These are phyloP conservation scores for Zelostemma sp. DNA, from an alignment of 1,140 invertebrate genomes.

Conservation along the genomic window DNA sequence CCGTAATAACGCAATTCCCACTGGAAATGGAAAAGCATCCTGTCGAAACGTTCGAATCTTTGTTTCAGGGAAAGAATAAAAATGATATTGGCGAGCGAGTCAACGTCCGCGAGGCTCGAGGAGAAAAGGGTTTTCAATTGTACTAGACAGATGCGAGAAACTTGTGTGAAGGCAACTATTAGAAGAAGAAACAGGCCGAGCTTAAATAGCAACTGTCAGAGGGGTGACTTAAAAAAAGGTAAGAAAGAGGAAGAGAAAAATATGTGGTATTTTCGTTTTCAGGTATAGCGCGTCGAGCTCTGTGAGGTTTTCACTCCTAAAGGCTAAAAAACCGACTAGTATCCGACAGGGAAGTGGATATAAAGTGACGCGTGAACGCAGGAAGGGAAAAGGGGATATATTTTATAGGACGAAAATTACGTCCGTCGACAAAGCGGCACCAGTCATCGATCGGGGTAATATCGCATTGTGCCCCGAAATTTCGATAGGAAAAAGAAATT, in stretches of 20 bases:
- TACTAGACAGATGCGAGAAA: conserved; percentile 37
- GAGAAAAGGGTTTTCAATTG: conserved; percentile 58
- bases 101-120: background rate
- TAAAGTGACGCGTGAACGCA: no score
- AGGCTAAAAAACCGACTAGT: conserved; percentile 29
- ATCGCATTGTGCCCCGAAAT: conserved; percentile 39
- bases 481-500: conserved; percentile 26
- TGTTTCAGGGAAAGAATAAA: no score
- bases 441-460: conserved; percentile 39
- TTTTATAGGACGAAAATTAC: conserved; percentile 44
- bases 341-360: background rate
- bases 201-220: conserved; percentile 57
- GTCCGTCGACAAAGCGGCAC: conserved; percentile 40
- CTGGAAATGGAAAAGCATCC: no score
- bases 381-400: conserved; percentile 38
- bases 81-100: no score
- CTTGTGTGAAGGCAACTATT: conserved; percentile 64
- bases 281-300: conserved; percentile 45
- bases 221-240: conserved; percentile 49
- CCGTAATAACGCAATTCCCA: no score
- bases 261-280: conserved; percentile 59
- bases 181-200: conserved; percentile 54
- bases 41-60: no score
- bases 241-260: conserved; percentile 53
- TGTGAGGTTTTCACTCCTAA: conserved; percentile 37